These are phyloP conservation scores for Istiophorus platypterus DNA, from an alignment of 2,113 vertebrate genomes.

Conservation along the genomic window DNA sequence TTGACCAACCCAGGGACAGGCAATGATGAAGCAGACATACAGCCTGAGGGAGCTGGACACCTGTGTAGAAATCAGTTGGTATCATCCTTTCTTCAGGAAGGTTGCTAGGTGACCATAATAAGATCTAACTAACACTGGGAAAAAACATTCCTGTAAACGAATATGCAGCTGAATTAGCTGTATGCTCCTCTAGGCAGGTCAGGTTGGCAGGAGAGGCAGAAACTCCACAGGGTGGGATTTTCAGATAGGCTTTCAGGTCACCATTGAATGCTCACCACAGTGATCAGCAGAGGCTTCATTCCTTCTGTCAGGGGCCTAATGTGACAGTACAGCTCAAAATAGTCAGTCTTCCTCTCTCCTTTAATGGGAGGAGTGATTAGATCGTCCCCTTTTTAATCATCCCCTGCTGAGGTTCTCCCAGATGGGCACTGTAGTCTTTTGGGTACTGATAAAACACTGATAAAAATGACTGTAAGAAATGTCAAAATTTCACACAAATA, in stretches of 20 bases:
- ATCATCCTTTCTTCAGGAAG: slow-evolving; percentile 47
- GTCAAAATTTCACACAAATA: slow-evolving; percentile 34
- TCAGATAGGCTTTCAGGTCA: slow-evolving; percentile 58
- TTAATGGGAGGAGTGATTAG: slow-evolving; percentile 6
- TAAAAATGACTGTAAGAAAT: slow-evolving; percentile 10
- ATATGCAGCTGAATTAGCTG: slow-evolving; percentile 45
- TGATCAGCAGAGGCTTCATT: slow-evolving; percentile 36
- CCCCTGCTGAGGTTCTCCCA: slow-evolving; percentile 12
- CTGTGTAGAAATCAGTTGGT: slow-evolving; percentile 44
- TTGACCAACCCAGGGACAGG: slow-evolving; percentile 40
- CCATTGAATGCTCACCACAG: slow-evolving; percentile 40
- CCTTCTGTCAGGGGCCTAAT: slow-evolving; percentile 9
- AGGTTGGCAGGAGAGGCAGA: slow-evolving; percentile 26
- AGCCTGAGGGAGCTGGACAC: slow-evolving; percentile 36
- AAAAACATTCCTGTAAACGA: slow-evolving; percentile 65
- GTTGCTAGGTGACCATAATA: slow-evolving; percentile 76
- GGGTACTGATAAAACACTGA: slow-evolving; percentile 41
- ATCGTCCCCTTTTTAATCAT: slow-evolving; percentile 40
- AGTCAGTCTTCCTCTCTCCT: not conserved
- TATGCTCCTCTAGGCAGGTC: slow-evolving; percentile 7
- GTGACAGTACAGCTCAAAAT: slow-evolving; percentile 26
- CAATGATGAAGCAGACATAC: slow-evolving; percentile 7
- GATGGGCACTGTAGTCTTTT: not conserved
- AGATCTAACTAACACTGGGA: slow-evolving; percentile 62
- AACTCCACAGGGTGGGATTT: slow-evolving; percentile 63